These are phyloP conservation scores for Meloidogyne floridensis DNA, from an alignment of 1,140 invertebrate genomes.

Conservation along the genomic window DNA sequence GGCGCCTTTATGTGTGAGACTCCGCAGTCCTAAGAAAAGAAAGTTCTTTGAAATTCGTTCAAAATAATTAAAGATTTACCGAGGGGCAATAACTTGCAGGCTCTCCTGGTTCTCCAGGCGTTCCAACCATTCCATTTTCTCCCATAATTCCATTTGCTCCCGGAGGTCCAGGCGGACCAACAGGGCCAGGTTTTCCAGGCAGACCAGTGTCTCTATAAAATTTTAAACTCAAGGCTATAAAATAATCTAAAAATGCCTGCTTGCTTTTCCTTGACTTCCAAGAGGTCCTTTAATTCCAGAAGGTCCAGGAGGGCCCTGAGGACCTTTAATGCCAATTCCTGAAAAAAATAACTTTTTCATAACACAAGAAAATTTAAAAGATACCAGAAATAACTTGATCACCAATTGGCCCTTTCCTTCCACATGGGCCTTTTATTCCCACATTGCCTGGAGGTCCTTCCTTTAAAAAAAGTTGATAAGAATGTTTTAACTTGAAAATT, in stretches of 20 bases:
- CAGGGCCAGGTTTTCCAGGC: constrained; percentile 14
- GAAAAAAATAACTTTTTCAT: neutral
- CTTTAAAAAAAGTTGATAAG: constrained; percentile 19
- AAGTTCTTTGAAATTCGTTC: neutral
- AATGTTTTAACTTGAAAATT: constrained; percentile 19
- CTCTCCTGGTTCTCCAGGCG: constrained; percentile 30
- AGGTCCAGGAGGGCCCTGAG: constrained; percentile 41
- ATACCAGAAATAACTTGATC: constrained; percentile 37
- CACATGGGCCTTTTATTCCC: constrained; percentile 33
- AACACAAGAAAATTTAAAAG: neutral
- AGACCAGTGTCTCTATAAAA: neutral
- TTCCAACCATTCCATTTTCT: constrained; percentile 22
- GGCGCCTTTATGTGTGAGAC: constrained; percentile 30
- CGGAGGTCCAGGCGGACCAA: constrained; percentile 50
- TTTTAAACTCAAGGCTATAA: neutral
- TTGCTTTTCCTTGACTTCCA: constrained; percentile 31
- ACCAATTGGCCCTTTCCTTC: constrained; percentile 42
- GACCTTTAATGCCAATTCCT: constrained; percentile 53
- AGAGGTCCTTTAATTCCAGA: constrained; percentile 34
- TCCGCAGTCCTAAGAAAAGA: constrained; percentile 16
- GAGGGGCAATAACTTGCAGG: constrained; percentile 29
- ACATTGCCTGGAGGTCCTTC: constrained; percentile 24
- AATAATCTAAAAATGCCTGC: neutral
- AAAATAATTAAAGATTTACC: neutral
- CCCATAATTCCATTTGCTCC: constrained; percentile 30